Evolutionary conservation across 2,888 invertebrate species (phyloP), one percentile per base, ranked within the genome.

Genomic region (Diloba caeruleocephala): DNA sequence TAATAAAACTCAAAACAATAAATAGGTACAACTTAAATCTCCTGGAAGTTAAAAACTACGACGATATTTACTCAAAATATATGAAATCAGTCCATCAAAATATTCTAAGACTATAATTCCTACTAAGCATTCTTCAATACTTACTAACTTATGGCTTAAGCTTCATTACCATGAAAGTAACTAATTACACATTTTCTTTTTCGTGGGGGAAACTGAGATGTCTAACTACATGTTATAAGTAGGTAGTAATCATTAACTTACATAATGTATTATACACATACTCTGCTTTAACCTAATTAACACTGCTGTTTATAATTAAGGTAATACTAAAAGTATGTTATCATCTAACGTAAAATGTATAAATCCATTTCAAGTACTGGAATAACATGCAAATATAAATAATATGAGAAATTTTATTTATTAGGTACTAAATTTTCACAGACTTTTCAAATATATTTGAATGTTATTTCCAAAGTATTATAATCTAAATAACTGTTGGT

Each of bases 211-310:
- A 56, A 48, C 37, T 48, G 34, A 56, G 39, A 26, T 38, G n/a
- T n/a, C n/a, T 43, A 46, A 66, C 64, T 72, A 59, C 67, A 52
- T 37, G 13, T 52, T 67, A 31, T 21, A 54, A 59, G 29, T 59
- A 49, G 38, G 32, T 67, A 60, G 59, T 51, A 55, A 51, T 58
- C 39, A 57, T 54, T 61, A 59, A 60, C 48, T 43, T 48, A 58
- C 37, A 15, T 71, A n/a, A 71, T 72, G 73, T 72, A 72, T 72
- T 65, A 72, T 72, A 72, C 73, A 72, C 72, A 42, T 41, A 61
- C 51, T 38, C 54, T 60, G 73, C 72, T 73, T 69, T 51, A 56
- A 55, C 39, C 17, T 3, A 65, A 38, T 26, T 62, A 57, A 32
- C 21, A 26, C 43, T 44, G 52, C 69, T 49, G 51, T 54, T 29